Evolutionary conservation across 2,113 vertebrate species (phyloP).

Genomic region (Onychostruthus taczanowskii): DNA sequence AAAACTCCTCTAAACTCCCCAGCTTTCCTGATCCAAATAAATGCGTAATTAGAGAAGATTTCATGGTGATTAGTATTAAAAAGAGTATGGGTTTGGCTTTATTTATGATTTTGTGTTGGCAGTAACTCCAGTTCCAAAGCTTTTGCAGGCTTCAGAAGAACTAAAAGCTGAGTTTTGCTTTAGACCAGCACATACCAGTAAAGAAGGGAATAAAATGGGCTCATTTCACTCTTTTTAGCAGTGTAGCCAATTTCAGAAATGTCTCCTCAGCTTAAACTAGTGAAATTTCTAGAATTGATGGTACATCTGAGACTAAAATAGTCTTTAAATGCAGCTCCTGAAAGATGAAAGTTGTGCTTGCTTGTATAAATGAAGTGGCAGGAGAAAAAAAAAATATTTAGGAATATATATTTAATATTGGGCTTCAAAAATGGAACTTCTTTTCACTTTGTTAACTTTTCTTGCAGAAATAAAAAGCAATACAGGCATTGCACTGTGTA

Average conservation of each 20-base stretch:
- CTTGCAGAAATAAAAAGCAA: slow-evolving; percentile 18
- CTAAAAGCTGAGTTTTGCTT: not conserved
- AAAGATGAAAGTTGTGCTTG: not conserved
- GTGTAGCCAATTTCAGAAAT: not conserved
- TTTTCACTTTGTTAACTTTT: not conserved
- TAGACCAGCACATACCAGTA: not conserved
- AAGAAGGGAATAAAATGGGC: not conserved
- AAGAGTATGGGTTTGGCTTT: not conserved
- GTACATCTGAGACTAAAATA: not conserved
- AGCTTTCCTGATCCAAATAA: not conserved
- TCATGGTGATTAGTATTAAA: not conserved
- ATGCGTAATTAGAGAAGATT: not conserved
- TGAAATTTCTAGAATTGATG: not conserved
- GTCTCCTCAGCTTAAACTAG: not conserved
- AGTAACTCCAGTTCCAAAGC: not conserved
- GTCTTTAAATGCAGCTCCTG: not conserved
- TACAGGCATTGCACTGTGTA: not conserved
- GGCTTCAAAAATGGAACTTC: not conserved
- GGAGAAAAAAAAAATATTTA: not conserved
- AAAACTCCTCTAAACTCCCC: rapidly evolving
- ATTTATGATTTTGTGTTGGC: not conserved
- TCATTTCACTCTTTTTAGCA: not conserved
- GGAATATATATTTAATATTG: not conserved
- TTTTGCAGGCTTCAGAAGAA: not conserved
- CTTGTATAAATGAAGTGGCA: not conserved